Evolutionary conservation across 2,888 invertebrate genomes (phyloP).

Genomic region (Salpingus planirostris): DNA sequence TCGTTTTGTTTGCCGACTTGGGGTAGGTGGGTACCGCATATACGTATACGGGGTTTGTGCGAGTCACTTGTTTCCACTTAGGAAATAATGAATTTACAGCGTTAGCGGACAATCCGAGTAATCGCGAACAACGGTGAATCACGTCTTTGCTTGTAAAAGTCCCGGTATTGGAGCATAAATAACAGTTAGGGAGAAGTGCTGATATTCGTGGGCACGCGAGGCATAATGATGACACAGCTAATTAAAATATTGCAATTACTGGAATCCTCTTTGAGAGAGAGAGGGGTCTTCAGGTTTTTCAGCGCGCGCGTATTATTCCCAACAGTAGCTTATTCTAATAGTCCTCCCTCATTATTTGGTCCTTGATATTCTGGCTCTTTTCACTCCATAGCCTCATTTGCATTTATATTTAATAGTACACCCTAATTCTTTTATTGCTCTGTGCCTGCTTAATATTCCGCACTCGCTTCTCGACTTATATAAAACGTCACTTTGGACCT

Average conservation of each 20-base stretch:
- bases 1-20: conserved; percentile 3
- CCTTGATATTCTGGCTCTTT: conserved; percentile 13
- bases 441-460: conserved; percentile 11
- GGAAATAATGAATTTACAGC: conserved; percentile 11
- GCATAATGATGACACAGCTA: conserved; percentile 32
- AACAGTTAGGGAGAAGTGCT: conserved; percentile 11
- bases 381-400: conserved; percentile 16
- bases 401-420: conserved; percentile 19
- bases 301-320: conserved; percentile 5
- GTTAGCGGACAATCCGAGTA: conserved; percentile 9
- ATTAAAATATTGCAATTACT: conserved; percentile 33
- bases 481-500: conserved; percentile 11
- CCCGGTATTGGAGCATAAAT: conserved; percentile 12
- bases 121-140: conserved; percentile 12
- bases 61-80: neutral
- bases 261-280: conserved; percentile 28
- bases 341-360: conserved; percentile 10
- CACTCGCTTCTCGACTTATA: conserved; percentile 4
- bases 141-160: conserved; percentile 6
- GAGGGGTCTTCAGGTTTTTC: conserved; percentile 10
- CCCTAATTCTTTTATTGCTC: conserved; percentile 18
- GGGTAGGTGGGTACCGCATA: neutral
- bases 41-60: neutral
- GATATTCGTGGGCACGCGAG: conserved; percentile 2
- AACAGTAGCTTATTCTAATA: conserved; percentile 10